Evolutionary conservation across 1,140 invertebrate genomes (phyloP).

Genomic region (Ceratina japonica): DNA sequence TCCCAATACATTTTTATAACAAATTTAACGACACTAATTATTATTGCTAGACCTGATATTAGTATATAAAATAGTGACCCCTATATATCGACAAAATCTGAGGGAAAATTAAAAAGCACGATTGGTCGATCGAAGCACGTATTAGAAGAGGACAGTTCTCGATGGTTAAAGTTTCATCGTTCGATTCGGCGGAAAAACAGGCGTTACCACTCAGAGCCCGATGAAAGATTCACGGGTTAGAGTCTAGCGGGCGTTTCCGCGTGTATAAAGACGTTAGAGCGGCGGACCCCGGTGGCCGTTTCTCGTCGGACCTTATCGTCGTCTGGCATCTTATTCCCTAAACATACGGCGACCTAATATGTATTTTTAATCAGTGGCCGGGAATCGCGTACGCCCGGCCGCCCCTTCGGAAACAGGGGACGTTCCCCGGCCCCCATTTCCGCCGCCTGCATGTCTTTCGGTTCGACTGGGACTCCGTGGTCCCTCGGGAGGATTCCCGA

Average conservation of each 20-base stretch:
- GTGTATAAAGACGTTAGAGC: constrained; percentile 22
- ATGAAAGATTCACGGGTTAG: constrained; percentile 23
- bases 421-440: too few relatives aligned
- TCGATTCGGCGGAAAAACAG: constrained; percentile 37
- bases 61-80: too few relatives aligned
- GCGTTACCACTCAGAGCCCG: constrained; percentile 29
- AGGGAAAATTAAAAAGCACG: too few relatives aligned
- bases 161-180: constrained; percentile 29
- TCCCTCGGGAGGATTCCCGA: constrained; percentile 55
- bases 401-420: background rate
- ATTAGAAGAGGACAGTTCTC: background rate
- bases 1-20: too few relatives aligned
- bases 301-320: constrained; percentile 49
- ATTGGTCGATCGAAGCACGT: background rate
- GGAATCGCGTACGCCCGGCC: constrained; percentile 45
- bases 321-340: constrained; percentile 57
- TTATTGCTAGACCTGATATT: too few relatives aligned
- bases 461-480: constrained; percentile 47
- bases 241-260: background rate
- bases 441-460: constrained; percentile 24
- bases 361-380: constrained; percentile 70
- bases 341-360: constrained; percentile 61
- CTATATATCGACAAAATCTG: too few relatives aligned
- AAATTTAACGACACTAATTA: too few relatives aligned
- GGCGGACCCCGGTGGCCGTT: constrained; percentile 3